Base-by-base conservation (phyloP, 2,888 invertebrate genomes). In the Apotomis capreana region DNA sequence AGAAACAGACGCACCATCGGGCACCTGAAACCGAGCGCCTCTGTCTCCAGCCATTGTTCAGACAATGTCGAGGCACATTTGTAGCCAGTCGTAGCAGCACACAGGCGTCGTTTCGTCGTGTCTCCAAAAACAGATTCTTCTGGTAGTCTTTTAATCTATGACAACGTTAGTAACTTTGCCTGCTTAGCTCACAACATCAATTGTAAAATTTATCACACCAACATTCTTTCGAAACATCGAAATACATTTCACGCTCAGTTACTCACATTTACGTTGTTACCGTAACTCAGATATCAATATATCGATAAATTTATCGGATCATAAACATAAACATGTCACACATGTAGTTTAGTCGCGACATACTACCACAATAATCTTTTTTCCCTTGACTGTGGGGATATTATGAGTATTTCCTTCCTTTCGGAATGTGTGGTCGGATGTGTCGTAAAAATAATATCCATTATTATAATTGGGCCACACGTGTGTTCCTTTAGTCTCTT, bases 361-460 rank as follows among this genome's bases (percentile, higher is more conserved):
- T 44, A 52, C 52, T 52, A n/a, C 52, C 8, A 10, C 61, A 8
- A 44, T 51, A 58, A 36, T 44, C 51, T 52, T 58, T 63, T 63
- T 70, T 49, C 49, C 58, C 63, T 52, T 37, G 68, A 26, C 59
- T 40, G 15, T 60, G 51, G 62, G 9, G 9, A 61, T 54, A 60
- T 68, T 68, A 26, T 26, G 26, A 26, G 26, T 26, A 59, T 61
- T 61, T 84, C 86, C 84, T 82, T 79, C 73, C 73, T 76, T 68
- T 69, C 70, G 83, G 84, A 84, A 81, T 65, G 70, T 78, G 84
- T 83, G 81, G 85, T 83, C 85, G 85, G 82, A 83, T 78, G 80
- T 81, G 84, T 86, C 87, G 86, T 90, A 87, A 87, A 89, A 89
- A 90, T 89, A 87, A 89, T 89, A 86, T 87, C 84, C 86, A 87